Evolutionary conservation across 2,797 vertebrate genomes (phyloP), one percentile per base, ranked within the genome.

Genomic region (Hemibagrus guttatus): DNA sequence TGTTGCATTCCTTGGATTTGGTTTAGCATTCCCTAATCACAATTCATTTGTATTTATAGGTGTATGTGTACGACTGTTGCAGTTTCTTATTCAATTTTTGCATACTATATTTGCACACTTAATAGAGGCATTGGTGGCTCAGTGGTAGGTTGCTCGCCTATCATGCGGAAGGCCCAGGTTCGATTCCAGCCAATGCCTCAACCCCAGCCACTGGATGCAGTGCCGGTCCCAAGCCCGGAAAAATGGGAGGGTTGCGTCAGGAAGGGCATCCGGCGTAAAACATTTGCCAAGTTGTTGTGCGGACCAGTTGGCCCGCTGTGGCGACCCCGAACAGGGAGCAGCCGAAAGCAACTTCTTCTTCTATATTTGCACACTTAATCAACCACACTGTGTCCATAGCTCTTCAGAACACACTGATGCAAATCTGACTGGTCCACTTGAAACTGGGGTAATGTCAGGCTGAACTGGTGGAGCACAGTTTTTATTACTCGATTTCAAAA

Each of bases 391-490:
- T 31, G 52, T 56, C 74, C 56, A 28, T 9, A 58, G 52, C 28
- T 78, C 17, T 56, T 78, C 52, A 78, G 28, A 78, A 35, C 9
- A n/a, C 28, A 54, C 26, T 54, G n/a, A n/a, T 49, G 42, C 23
- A 72, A n/a, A 72, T 75, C 46, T 75, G 23, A 52, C 46, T 28
- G 72, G 72, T 75, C 46, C 72, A 76, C n/a, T 11, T 76, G 19
- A 54, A 56, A 31, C n/a, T 56, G 49, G n/a, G 19, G 3, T 76
- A 54, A 76, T 76, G 49, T 28, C 16, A 76, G 16, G 3, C n/a
- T 56, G 52, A 13, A 28, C 12, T 11, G 4, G 17, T 31, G 17
- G 9, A 78, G 75, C 17, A 56, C 46, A 8, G 46, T 6, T 56
- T 21, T 56, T 56, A 49, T 23, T 28, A 78, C 52, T 14, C 54